Evolutionary conservation across 2,888 invertebrate species (phyloP).

Genomic region (Himalopsyche tibetana): DNA sequence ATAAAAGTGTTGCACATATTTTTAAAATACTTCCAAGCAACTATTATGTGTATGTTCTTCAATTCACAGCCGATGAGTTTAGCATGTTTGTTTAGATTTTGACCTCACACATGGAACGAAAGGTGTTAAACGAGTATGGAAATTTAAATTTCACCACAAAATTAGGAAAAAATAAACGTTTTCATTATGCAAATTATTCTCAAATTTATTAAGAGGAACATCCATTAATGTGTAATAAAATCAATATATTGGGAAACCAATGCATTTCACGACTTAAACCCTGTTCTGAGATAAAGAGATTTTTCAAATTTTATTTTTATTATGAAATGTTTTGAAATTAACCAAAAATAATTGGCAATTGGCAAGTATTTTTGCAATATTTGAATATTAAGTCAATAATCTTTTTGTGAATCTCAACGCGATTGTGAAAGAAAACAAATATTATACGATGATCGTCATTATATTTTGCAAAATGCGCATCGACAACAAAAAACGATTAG

Average conservation of each 20-base stretch:
- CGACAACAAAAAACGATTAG: too few relatives aligned
- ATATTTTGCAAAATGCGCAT: too few relatives aligned
- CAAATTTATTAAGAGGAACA: not conserved
- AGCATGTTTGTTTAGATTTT: slow-evolving; percentile 8
- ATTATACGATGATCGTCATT: too few relatives aligned
- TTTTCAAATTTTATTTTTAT: too few relatives aligned
- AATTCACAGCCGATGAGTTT: not conserved
- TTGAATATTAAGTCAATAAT: too few relatives aligned
- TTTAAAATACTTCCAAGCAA: not conserved
- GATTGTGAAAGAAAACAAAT: too few relatives aligned
- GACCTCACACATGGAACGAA: not conserved
- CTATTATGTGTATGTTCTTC: not conserved
- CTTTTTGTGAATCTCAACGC: too few relatives aligned
- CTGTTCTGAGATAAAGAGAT: too few relatives aligned
- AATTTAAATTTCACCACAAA: slow-evolving; percentile 5
- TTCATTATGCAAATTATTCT: slow-evolving; percentile 15
- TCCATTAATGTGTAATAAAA: slow-evolving; percentile 26
- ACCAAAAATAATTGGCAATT: too few relatives aligned
- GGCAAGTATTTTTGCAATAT: too few relatives aligned
- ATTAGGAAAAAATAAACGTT: not conserved
- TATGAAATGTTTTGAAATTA: too few relatives aligned
- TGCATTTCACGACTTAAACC: not conserved
- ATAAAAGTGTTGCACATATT: too few relatives aligned
- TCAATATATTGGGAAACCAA: not conserved
- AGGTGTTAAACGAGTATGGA: slow-evolving; percentile 20